phyloP scores from a whole-genome alignment of 2,113 vertebrate species.

The Abramis brama region DNA sequence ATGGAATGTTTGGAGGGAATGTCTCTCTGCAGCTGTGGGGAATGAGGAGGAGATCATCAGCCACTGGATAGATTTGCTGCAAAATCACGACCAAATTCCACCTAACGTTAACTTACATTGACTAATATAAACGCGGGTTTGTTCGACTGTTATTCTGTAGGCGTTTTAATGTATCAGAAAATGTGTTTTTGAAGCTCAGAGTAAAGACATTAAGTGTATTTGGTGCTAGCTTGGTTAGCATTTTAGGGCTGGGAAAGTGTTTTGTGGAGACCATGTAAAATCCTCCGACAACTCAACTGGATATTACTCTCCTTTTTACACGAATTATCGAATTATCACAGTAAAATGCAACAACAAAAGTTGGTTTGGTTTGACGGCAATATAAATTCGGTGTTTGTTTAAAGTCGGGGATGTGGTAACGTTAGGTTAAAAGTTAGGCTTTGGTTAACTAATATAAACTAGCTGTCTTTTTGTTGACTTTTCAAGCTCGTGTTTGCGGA shows the following conservation, averaged over 20 bases:
- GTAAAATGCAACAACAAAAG: background rate
- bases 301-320: background rate
- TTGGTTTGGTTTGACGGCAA: background rate
- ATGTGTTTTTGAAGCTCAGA: background rate
- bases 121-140: background rate
- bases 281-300: background rate
- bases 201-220: background rate
- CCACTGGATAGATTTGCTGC: background rate
- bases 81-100: background rate
- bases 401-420: too few relatives aligned
- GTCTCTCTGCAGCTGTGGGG: conserved; percentile 23
- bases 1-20: conserved; percentile 44
- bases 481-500: background rate
- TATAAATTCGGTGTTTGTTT: background rate
- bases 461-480: background rate
- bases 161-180: background rate
- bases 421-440: background rate
- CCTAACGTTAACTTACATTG: too few relatives aligned
- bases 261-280: conserved; percentile 16
- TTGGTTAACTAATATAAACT: background rate
- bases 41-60: background rate
- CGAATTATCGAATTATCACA: background rate
- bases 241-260: conserved; percentile 20
- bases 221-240: conserved; percentile 26
- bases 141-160: background rate